A percentile compares a stretch with the other conserved stretches of the same genome.
phyloP scores from a whole-genome alignment of 2,797 vertebrate genomes.

The Eurystomus glaucurus region DNA sequence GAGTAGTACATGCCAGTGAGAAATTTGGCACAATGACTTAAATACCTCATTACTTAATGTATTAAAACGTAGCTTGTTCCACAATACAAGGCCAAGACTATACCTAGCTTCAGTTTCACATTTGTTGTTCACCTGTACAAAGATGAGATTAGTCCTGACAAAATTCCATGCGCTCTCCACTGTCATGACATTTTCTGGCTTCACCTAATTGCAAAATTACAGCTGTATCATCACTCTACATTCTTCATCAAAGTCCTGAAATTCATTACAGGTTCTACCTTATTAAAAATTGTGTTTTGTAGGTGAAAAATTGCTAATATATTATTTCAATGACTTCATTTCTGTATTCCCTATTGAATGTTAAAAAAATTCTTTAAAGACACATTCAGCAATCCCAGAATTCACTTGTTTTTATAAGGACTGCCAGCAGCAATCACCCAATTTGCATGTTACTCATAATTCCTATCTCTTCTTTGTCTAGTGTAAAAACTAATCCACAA shows the following conservation, averaged over 20 bases:
- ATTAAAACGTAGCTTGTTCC: not conserved
- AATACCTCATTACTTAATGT: not conserved
- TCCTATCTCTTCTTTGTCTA: not conserved
- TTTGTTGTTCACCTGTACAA: not conserved
- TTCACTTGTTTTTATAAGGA: not conserved
- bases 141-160: not conserved
- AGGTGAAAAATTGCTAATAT: not conserved
- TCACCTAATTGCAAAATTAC: not conserved
- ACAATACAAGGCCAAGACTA: not conserved
- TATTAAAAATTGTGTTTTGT: not conserved
- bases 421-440: not conserved
- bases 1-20: not conserved
- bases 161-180: not conserved
- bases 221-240: not conserved
- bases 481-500: not conserved
- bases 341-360: not conserved
- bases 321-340: not conserved
- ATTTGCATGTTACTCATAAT: not conserved
- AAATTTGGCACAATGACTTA: not conserved
- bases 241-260: not conserved
- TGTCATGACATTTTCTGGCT: not conserved
- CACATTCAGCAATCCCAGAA: not conserved
- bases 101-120: not conserved
- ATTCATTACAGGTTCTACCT: not conserved
- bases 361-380: not conserved